Conservation (phyloP, 2,113 vertebrate species). For the Vidua macroura region DNA sequence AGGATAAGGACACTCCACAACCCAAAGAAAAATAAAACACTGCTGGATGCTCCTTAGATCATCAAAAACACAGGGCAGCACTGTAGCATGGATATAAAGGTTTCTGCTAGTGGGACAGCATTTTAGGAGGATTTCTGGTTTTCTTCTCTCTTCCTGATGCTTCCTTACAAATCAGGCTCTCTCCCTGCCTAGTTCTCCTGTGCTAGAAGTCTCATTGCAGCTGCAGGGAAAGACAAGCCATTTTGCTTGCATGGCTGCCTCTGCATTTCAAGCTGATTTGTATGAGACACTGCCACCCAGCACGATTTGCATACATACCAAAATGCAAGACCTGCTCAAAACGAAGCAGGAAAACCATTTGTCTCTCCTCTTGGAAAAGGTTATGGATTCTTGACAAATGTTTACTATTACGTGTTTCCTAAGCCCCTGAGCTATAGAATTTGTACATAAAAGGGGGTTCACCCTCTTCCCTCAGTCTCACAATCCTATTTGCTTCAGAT, state of each 20-base stretch:
- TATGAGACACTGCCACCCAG: constrained; percentile 37
- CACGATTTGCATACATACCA: constrained; percentile 9
- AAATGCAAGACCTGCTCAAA: neutral
- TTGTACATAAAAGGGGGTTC: constrained; percentile 35
- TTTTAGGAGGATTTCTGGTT: neutral
- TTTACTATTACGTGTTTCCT: constrained; percentile 43
- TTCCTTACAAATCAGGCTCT: neutral
- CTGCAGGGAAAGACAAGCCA: constrained; percentile 16
- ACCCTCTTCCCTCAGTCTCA: neutral
- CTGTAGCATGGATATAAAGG: rapidly evolving
- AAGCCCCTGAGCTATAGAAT: constrained; percentile 49
- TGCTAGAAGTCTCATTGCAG: neutral
- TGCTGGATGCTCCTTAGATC: neutral
- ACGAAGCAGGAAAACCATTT: constrained; percentile 23
- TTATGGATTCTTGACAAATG: constrained; percentile 34
- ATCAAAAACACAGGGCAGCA: neutral
- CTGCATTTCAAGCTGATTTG: constrained; percentile 34
- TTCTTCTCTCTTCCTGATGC: neutral
- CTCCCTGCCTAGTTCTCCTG: neutral
- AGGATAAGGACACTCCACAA: neutral
- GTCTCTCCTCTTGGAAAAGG: neutral
- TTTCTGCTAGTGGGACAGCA: neutral
- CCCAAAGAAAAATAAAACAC: neutral
- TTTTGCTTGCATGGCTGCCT: constrained; percentile 25
- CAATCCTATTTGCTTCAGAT: constrained; percentile 57